Evolutionary conservation across 2,888 invertebrate species (phyloP).

Genomic region (Drosophila macrospina): DNA sequence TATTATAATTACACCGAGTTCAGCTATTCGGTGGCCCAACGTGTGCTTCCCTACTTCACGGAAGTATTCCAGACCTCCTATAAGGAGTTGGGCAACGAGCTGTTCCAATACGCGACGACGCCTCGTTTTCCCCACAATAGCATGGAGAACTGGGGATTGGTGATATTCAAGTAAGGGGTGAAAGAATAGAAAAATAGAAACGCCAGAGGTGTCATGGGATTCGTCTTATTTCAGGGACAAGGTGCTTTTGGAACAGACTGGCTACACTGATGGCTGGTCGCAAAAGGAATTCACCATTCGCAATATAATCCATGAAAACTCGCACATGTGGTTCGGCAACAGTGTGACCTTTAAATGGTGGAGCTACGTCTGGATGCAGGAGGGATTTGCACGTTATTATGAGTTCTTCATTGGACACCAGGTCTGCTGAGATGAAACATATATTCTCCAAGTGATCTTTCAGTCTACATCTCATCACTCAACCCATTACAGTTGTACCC

Average conservation of each 20-base stretch:
- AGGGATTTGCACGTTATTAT: conserved; percentile 89
- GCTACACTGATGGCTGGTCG: conserved; percentile 75
- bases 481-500: conserved; percentile 86
- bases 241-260: conserved; percentile 66
- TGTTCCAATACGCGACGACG: conserved; percentile 92
- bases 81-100: conserved; percentile 86
- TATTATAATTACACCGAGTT: conserved; percentile 89
- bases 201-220: not conserved
- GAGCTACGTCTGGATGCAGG: conserved; percentile 88
- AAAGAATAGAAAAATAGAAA: not conserved
- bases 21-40: conserved; percentile 85
- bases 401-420: conserved; percentile 87
- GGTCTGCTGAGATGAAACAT: conserved; percentile 62
- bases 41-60: conserved; percentile 84
- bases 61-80: conserved; percentile 90
- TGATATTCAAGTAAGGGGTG: conserved; percentile 92
- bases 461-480: too few species aligned
- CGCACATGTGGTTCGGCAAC: conserved; percentile 90
- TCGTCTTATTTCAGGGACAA: conserved; percentile 58
- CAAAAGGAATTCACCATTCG: conserved; percentile 86
- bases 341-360: conserved; percentile 86
- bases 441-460: not conserved
- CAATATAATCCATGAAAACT: conserved; percentile 85
- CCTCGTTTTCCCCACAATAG: conserved; percentile 92
- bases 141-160: conserved; percentile 96